Evolutionary conservation across 2,113 vertebrate genomes (phyloP), one percentile per base, ranked within the genome.

Genomic region (Eulemur rufifrons): DNA sequence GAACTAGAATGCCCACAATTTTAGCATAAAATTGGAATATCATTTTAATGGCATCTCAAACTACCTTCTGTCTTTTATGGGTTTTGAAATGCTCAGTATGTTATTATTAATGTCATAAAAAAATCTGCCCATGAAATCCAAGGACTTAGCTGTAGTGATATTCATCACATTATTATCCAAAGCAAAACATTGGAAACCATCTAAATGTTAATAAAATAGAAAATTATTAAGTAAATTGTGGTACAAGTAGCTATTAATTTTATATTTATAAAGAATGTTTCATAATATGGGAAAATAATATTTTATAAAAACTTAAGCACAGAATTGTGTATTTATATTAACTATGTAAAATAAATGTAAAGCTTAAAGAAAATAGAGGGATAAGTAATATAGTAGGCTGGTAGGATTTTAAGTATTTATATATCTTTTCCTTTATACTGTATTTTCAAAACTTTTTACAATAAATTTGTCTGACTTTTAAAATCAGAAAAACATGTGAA

Each of bases 171-270:
- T 82, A 74, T 94, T 85, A 91, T 91, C 64, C 50, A 95, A 95
- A 93, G 68, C 15, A 95, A 96, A 87, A 89, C 47, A 89, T 18
- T 95, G 76, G 68, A 71, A 95, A 96, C n/a, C 47, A 93, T 59
- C 47, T 94, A 95, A 94, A 85, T 94, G 37, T 82, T 96, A 94
- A 97, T 88, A 84, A 98, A 93, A 86, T 47, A 93, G 37, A 83
- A 93, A 94, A 92, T 78, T 73, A 78, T 83, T 93, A 92, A 86
- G 74, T 83, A 89, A 94, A 91, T 81, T 29, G 13, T 82, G 42
- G 37, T 37, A 95, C 32, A 69, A 83, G 50, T 83, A 61, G 68
- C 37, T 96, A 23, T 89, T 95, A 83, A 85, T 93, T 95, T 93
- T 89, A 76, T 54, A 92, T 91, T 68, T 87, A 66, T 87, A 63